These are phyloP conservation scores for Halictus quadricinctus DNA, from an alignment of 2,888 invertebrate genomes.

Conservation along the genomic window DNA sequence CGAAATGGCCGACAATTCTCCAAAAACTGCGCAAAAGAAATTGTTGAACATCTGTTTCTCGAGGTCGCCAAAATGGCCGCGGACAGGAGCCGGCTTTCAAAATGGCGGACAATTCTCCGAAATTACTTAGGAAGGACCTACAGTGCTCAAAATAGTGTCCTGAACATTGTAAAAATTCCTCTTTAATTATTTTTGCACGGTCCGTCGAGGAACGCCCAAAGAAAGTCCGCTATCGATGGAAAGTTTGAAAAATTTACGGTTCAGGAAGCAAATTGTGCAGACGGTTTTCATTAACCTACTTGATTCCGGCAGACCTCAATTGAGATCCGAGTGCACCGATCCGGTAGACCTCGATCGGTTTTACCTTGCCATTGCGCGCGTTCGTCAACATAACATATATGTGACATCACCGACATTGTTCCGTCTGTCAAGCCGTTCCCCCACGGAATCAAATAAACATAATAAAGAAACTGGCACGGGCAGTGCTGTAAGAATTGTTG, in stretches of 20 bases:
- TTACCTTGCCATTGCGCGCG: constrained; percentile 20
- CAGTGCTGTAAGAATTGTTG: no score
- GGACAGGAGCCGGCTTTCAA: not conserved
- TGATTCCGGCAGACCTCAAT: constrained; percentile 34
- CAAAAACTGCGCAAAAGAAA: not conserved
- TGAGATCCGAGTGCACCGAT: constrained; percentile 30
- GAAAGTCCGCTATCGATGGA: constrained; percentile 31
- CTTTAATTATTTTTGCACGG: not conserved
- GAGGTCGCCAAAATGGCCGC: not conserved
- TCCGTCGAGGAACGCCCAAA: not conserved
- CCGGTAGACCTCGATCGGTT: constrained; percentile 45
- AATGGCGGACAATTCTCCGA: not conserved
- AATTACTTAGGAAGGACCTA: not conserved
- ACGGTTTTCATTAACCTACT: constrained; percentile 53
- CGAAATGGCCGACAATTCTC: not conserved
- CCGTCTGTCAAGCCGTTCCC: not conserved
- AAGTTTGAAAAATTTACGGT: constrained; percentile 50
- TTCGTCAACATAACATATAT: constrained; percentile 10
- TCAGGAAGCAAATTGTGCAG: constrained; percentile 31
- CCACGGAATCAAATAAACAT: no score
- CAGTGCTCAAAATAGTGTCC: not conserved
- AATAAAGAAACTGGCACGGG: not conserved
- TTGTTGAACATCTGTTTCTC: not conserved
- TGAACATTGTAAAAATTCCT: not conserved
- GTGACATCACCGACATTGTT: constrained; percentile 4